Percentiles rank a stretch among this genome's conserved stretches.
These are phyloP conservation scores for Caenorhabditis elegans DNA, from an alignment of 1,140 invertebrate genomes.

Conservation along the genomic window WBcel235 BX284603.4:1558001-1558500, in stretches of 20 bases:
- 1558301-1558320: neutral
- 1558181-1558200: neutral
- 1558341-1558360: slow-evolving; percentile 5
- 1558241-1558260: slow-evolving; percentile 2
- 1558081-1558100: no score
- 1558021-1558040: no score
- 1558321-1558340: neutral
- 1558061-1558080: no score
- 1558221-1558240: neutral
- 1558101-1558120: no score
- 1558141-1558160: neutral
- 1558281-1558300: neutral
- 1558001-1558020: no score
- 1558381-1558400: neutral
- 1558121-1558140: no score
- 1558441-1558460: neutral
- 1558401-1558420: neutral
- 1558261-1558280: neutral
- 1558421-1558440: neutral
- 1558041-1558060: no score
- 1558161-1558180: neutral
- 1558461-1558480: neutral
- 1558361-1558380: neutral
- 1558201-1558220: slow-evolving; percentile 24
- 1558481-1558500: slow-evolving; percentile 31